Conservation (phyloP, 2,797 vertebrate genomes). For the Bovichtus variegatus region DNA sequence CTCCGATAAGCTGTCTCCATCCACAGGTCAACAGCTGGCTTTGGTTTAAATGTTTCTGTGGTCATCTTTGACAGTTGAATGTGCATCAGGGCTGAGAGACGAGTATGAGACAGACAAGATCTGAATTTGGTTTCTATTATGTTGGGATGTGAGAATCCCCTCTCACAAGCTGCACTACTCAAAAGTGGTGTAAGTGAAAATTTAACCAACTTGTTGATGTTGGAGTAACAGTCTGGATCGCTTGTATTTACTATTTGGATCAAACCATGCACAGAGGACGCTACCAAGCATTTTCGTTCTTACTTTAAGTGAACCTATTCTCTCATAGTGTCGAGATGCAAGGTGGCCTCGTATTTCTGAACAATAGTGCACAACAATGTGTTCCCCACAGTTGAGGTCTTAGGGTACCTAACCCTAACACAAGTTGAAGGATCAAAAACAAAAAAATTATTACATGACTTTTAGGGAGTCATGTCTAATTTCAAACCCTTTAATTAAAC, state of each 20-base stretch:
- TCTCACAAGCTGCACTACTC: neutral
- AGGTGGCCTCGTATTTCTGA: neutral
- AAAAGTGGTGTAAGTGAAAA: neutral
- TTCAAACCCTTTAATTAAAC: no score
- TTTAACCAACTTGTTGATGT: neutral
- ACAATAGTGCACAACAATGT: neutral
- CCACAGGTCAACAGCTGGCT: slow-evolving; percentile 10
- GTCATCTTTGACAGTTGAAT: slow-evolving; percentile 2
- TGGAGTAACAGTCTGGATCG: neutral
- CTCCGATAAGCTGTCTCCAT: neutral
- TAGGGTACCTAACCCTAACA: no score
- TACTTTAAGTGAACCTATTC: slow-evolving; percentile 3
- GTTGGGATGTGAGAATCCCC: neutral
- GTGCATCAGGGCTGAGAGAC: neutral
- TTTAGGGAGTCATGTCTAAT: no score
- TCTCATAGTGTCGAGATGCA: slow-evolving; percentile 2
- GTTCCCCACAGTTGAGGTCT: neutral
- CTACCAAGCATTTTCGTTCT: neutral
- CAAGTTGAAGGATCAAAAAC: neutral
- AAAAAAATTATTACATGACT: no score
- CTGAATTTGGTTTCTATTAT: slow-evolving; percentile 1
- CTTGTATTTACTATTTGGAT: slow-evolving; percentile 14
- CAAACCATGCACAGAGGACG: slow-evolving; percentile 19
- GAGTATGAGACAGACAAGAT: neutral
- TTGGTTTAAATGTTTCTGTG: slow-evolving; percentile 4